A percentile compares a stretch with the other conserved stretches of the same genome.
These are phyloP conservation scores for Cynocephalus volans DNA, from an alignment of 2,113 vertebrate genomes.

Conservation along the genomic window DNA sequence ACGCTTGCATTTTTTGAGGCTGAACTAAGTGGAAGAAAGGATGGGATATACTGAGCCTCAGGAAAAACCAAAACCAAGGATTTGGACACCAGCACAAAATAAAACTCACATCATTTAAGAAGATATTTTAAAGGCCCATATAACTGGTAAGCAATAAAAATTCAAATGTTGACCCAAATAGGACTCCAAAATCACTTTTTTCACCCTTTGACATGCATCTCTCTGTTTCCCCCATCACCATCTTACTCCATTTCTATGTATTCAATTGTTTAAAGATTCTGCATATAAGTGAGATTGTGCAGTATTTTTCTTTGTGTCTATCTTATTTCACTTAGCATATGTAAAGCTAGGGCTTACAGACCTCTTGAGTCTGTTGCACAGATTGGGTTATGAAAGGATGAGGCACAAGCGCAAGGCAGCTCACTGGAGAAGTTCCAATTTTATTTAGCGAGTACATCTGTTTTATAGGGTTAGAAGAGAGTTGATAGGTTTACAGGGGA, in stretches of 20 bases:
- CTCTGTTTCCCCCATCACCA: background rate
- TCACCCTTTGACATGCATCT: background rate
- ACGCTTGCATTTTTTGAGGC: background rate
- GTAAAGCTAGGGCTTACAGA: too few relatives aligned
- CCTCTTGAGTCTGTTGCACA: too few relatives aligned
- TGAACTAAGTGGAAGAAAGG: slow-evolving; percentile 16
- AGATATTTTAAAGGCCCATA: slow-evolving; percentile 13
- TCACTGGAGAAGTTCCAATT: too few relatives aligned
- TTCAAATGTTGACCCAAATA: background rate
- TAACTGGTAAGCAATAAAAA: background rate
- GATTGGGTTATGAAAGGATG: too few relatives aligned
- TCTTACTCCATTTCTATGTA: background rate
- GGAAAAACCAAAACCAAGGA: background rate
- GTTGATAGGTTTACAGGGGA: too few relatives aligned
- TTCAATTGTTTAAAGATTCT: background rate
- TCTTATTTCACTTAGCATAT: background rate
- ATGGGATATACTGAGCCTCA: background rate
- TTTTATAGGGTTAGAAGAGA: too few relatives aligned
- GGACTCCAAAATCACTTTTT: background rate
- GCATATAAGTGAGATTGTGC: background rate
- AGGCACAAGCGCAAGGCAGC: too few relatives aligned
- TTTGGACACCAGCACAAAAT: background rate
- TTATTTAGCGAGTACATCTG: too few relatives aligned
- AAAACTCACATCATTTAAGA: background rate
- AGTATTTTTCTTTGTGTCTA: background rate